Conservation (phyloP, 2,888 invertebrate genomes). For the Campopleginae sp. region DNA sequence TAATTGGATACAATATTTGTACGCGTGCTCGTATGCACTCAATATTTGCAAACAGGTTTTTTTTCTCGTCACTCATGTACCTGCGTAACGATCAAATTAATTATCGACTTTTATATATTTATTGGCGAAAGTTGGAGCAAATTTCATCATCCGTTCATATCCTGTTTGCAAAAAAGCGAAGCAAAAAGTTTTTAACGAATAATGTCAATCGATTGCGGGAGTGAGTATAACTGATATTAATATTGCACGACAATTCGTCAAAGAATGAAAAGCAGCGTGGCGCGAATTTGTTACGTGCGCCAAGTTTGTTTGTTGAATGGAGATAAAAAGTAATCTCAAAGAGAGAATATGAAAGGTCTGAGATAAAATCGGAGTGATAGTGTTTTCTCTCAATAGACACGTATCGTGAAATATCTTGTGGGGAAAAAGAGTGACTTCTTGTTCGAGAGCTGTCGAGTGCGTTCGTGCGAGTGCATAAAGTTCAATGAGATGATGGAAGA, state of each 20-base stretch:
- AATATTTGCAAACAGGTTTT: slow-evolving; percentile 34
- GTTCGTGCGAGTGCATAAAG: slow-evolving; percentile 65
- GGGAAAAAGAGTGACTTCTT: neutral
- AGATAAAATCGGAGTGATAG: slow-evolving; percentile 50
- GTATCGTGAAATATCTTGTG: slow-evolving; percentile 25
- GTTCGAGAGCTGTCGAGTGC: slow-evolving; percentile 33
- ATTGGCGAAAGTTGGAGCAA: neutral
- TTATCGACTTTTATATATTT: neutral
- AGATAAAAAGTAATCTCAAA: neutral
- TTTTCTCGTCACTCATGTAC: neutral
- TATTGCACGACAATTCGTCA: neutral
- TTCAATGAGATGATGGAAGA: slow-evolving; percentile 50
- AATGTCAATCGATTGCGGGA: neutral
- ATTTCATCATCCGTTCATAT: slow-evolving; percentile 11
- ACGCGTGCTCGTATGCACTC: slow-evolving; percentile 10
- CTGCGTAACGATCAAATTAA: slow-evolving; percentile 33
- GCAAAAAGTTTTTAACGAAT: neutral
- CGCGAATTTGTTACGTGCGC: neutral
- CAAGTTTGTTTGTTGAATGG: neutral
- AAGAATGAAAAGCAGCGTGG: neutral
- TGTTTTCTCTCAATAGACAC: slow-evolving; percentile 40
- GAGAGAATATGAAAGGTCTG: slow-evolving; percentile 48
- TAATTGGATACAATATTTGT: slow-evolving; percentile 25
- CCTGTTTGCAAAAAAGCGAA: neutral
- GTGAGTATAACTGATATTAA: neutral